phyloP scores from a whole-genome alignment of 2,888 invertebrate genomes.

The Drepanosiphum platanoidis region DNA sequence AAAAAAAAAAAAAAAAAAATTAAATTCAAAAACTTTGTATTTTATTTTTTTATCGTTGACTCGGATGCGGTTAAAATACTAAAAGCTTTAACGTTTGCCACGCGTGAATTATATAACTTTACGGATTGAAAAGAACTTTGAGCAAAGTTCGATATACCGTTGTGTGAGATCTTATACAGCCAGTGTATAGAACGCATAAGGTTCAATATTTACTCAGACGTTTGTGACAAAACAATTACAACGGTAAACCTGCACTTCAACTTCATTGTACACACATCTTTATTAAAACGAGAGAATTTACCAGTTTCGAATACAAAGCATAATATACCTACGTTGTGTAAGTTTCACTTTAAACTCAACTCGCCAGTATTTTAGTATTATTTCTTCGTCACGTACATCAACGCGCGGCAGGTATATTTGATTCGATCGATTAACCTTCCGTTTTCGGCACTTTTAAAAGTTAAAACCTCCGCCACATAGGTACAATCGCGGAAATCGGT shows the following conservation, averaged over 20 bases:
- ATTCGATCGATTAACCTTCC: neutral
- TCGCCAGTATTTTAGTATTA: neutral
- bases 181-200: neutral
- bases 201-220: conserved; percentile 46
- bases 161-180: conserved; percentile 12
- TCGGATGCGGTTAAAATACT: conserved; percentile 54
- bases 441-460: neutral
- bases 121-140: conserved; percentile 55
- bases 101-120: conserved; percentile 58
- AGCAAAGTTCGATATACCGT: conserved; percentile 29
- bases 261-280: conserved; percentile 5
- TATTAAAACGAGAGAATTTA: neutral
- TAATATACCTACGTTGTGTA: neutral
- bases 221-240: conserved; percentile 30
- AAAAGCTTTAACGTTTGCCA: conserved; percentile 59
- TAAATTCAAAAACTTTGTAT: conserved; percentile 58
- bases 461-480: too few relatives aligned
- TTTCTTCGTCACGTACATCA: neutral
- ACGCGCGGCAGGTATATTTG: neutral
- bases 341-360: neutral
- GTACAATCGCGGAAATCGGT: too few relatives aligned
- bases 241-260: conserved; percentile 13
- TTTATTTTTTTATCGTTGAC: conserved; percentile 53
- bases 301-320: neutral
- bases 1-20: conserved; percentile 43